These are phyloP conservation scores for Trissoscelio sp. DNA, from an alignment of 2,888 invertebrate species.

Conservation along the genomic window DNA sequence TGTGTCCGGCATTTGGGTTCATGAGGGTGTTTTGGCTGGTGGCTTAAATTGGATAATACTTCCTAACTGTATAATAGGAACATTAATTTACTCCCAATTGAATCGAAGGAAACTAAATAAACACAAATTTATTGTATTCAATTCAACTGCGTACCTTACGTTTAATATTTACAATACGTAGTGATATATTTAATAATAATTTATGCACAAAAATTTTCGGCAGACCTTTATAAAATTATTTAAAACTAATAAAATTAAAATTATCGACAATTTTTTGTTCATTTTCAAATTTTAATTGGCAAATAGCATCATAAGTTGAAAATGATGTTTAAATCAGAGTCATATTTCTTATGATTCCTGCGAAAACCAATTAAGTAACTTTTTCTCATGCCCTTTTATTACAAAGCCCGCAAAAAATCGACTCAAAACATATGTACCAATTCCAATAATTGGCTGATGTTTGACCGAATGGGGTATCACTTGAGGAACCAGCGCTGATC, in stretches of 20 bases:
- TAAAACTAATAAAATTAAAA: no score
- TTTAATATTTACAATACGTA: no score
- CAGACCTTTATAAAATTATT: no score
- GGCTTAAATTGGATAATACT: conserved; percentile 12
- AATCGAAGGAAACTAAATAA: no score
- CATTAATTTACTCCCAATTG: conserved; percentile 1
- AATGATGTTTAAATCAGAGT: no score
- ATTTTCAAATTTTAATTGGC: no score
- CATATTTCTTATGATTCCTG: no score
- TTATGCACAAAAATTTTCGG: no score
- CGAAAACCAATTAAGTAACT: background rate
- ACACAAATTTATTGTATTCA: no score
- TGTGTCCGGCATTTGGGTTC: conserved; percentile 74
- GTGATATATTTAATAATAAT: no score
- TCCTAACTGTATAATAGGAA: background rate
- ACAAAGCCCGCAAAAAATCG: conserved; percentile 11
- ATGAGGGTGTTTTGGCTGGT: conserved; percentile 74
- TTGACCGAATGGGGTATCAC: conserved; percentile 43
- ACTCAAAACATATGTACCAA: conserved; percentile 54
- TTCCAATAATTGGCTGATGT: conserved; percentile 49
- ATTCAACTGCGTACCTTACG: no score
- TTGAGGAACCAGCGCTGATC: conserved; percentile 35
- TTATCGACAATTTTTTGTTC: background rate
- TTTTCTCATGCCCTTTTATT: background rate
- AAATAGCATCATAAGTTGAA: no score